Conservation (phyloP, 2,888 invertebrate genomes). For the Apamea crenata region DNA sequence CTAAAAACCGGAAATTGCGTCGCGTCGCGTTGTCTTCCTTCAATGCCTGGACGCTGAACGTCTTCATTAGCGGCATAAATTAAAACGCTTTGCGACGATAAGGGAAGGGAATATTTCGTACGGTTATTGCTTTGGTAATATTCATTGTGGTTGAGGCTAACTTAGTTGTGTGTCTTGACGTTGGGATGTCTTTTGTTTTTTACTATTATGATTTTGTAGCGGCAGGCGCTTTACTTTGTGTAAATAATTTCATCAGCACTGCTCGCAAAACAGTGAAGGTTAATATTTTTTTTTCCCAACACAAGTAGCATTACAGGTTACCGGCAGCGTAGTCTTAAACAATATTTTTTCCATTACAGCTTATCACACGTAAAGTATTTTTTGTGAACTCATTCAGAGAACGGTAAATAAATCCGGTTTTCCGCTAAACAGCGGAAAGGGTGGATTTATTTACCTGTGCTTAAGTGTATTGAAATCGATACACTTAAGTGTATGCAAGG, state of each 20-base stretch:
- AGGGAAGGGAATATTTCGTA: slow-evolving; percentile 35
- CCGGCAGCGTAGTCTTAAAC: too few relatives aligned
- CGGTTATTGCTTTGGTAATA: slow-evolving; percentile 40
- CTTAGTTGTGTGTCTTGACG: not conserved
- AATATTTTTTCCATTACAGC: too few relatives aligned
- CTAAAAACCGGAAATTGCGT: slow-evolving; percentile 90
- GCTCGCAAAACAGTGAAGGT: not conserved
- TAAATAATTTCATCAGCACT: not conserved
- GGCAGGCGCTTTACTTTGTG: not conserved
- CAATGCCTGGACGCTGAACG: slow-evolving; percentile 80
- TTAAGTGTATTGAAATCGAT: too few relatives aligned
- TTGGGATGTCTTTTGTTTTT: not conserved
- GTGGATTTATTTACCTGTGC: too few relatives aligned
- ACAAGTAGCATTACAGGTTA: too few relatives aligned
- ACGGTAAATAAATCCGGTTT: too few relatives aligned
- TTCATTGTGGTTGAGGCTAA: not conserved
- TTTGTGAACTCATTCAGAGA: too few relatives aligned
- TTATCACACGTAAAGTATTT: too few relatives aligned
- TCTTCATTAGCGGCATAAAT: slow-evolving; percentile 87
- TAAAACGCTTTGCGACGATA: slow-evolving; percentile 76
- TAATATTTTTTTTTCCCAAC: too few relatives aligned
- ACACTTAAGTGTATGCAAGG: too few relatives aligned
- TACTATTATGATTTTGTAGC: not conserved
- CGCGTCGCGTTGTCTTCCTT: slow-evolving; percentile 83
- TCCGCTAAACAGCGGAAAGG: too few relatives aligned